Conservation (phyloP, 2,888 invertebrate species). For the Temnothorax ravouxi region DNA sequence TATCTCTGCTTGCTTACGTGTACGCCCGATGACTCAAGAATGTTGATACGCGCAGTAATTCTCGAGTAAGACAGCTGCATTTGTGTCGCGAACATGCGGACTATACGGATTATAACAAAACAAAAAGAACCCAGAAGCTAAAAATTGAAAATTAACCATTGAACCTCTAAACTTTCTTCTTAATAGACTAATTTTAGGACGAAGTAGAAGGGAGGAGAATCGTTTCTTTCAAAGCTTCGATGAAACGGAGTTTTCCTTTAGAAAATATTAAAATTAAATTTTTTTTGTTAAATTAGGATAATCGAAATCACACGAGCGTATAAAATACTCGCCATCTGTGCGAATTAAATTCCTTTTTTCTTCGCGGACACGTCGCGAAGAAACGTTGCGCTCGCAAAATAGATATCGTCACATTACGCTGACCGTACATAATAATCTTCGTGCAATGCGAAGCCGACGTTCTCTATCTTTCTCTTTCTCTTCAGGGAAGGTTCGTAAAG, state of each 20-base stretch:
- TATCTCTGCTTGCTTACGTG: slow-evolving; percentile 58
- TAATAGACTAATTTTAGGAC: not conserved
- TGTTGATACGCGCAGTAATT: slow-evolving; percentile 26
- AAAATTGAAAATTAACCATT: not conserved
- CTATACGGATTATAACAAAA: not conserved
- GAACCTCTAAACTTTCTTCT: not conserved
- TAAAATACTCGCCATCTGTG: not conserved
- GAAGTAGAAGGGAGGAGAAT: not conserved
- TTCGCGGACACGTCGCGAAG: not conserved
- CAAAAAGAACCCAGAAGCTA: not conserved
- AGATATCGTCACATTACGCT: slow-evolving; percentile 41
- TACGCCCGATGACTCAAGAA: slow-evolving; percentile 39
- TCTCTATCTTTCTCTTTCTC: not conserved
- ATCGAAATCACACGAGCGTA: not conserved
- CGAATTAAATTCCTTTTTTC: not conserved
- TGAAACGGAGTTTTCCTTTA: not conserved
- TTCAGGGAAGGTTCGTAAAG: slow-evolving; percentile 13
- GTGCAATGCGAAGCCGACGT: slow-evolving; percentile 14
- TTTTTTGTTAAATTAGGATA: not conserved
- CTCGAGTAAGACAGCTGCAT: not conserved
- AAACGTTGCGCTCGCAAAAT: slow-evolving; percentile 7
- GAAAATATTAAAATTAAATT: not conserved
- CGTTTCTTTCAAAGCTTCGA: not conserved
- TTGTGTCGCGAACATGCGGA: not conserved
- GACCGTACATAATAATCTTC: slow-evolving; percentile 32